Conservation (phyloP, 2,113 vertebrate species). For the Neogobius melanostomus region DNA sequence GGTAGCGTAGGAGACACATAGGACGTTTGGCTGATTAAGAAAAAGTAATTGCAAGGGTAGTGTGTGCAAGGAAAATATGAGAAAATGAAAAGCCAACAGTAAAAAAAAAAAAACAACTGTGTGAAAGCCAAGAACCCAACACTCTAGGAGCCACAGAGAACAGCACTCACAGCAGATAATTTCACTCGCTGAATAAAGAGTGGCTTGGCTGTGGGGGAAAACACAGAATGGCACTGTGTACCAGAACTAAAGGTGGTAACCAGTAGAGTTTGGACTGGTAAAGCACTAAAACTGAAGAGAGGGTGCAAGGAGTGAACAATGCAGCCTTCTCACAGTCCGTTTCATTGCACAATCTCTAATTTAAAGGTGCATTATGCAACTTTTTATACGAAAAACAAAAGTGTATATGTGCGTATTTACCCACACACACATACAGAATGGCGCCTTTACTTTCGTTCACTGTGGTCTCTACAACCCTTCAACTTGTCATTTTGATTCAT, state of each 20-base stretch:
- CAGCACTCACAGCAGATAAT: constrained; percentile 16
- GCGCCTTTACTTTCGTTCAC: too few species aligned
- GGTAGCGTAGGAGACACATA: background rate
- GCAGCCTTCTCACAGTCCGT: too few species aligned
- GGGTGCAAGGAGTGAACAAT: constrained; percentile 6
- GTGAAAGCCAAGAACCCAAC: constrained; percentile 9
- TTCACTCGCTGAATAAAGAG: constrained; percentile 26
- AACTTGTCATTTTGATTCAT: too few species aligned
- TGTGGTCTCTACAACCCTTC: too few species aligned
- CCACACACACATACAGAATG: too few species aligned
- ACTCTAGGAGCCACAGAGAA: background rate
- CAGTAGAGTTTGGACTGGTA: constrained; percentile 15
- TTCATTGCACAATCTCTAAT: too few species aligned
- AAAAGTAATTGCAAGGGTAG: background rate
- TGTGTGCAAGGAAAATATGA: background rate
- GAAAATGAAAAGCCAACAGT: constrained; percentile 30
- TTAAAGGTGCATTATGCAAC: too few species aligned
- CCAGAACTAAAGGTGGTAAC: background rate
- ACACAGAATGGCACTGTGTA: constrained; percentile 13
- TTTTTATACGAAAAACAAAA: too few species aligned
- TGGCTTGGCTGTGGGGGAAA: constrained; percentile 24
- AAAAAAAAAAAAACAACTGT: background rate
- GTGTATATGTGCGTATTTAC: too few species aligned
- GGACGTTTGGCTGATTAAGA: background rate
- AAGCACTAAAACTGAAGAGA: constrained; percentile 21